These are phyloP conservation scores for Alaudala cheleensis DNA, from an alignment of 2,113 vertebrate genomes.

Conservation along the genomic window DNA sequence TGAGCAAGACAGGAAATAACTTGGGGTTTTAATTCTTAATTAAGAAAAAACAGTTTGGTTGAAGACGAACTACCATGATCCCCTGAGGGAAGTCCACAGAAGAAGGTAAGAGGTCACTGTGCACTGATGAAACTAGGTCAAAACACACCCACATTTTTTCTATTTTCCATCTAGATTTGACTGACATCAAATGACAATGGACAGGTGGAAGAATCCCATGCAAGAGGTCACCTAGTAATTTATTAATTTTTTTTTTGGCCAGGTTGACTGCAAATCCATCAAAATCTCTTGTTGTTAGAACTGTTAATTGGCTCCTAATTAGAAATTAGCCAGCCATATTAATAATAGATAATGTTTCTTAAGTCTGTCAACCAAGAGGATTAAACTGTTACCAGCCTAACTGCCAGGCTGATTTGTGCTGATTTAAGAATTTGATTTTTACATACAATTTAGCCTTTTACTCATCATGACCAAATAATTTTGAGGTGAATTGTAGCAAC, in stretches of 20 bases:
- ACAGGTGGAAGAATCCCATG: conserved; percentile 31
- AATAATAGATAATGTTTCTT: conserved; percentile 68
- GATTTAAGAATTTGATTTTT: conserved; percentile 25
- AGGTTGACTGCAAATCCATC: conserved; percentile 64
- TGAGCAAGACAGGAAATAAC: not conserved
- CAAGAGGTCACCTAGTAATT: conserved; percentile 32
- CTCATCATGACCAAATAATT: not conserved
- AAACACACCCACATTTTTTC: not conserved
- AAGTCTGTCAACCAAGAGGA: conserved; percentile 24
- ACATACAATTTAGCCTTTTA: not conserved
- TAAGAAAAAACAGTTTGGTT: not conserved
- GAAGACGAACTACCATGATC: not conserved
- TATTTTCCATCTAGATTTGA: not conserved
- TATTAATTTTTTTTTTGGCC: not conserved
- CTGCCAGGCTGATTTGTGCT: not conserved
- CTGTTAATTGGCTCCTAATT: conserved; percentile 74
- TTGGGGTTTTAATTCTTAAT: not conserved
- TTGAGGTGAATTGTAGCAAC: not conserved
- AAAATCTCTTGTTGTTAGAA: conserved; percentile 45
- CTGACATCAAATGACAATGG: not conserved
- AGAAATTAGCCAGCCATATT: conserved; percentile 70
- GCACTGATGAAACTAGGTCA: not conserved
- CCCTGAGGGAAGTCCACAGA: not conserved
- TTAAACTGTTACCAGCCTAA: not conserved
- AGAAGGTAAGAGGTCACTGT: not conserved